Evolutionary conservation across 1,140 invertebrate genomes (phyloP).

Genomic region (Meloidogyne hapla): DNA sequence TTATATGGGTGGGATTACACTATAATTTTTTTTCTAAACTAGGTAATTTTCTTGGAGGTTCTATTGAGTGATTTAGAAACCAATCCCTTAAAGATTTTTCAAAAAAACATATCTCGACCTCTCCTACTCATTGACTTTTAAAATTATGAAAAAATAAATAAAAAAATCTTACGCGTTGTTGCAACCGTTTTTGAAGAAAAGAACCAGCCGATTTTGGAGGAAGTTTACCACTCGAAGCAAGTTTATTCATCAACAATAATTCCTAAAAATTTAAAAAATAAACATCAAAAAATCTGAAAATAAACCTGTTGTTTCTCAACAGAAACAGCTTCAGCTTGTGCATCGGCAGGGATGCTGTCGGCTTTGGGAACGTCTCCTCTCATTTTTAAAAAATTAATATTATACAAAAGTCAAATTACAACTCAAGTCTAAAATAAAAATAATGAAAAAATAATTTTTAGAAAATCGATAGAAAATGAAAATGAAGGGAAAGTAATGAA

Average conservation of each 20-base stretch:
- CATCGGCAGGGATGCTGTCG: neutral
- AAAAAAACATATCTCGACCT: too few relatives aligned
- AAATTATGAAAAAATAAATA: conserved; percentile 26
- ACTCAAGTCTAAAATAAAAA: neutral
- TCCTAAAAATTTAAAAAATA: conserved; percentile 25
- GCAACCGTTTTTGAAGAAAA: conserved; percentile 61
- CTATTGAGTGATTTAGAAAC: too few relatives aligned
- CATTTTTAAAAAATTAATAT: conserved; percentile 10
- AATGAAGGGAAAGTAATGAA: too few relatives aligned
- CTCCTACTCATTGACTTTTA: too few relatives aligned
- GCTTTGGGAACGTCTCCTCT: conserved; percentile 32
- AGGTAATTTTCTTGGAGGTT: too few relatives aligned
- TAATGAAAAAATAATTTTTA: neutral
- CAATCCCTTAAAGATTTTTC: too few relatives aligned
- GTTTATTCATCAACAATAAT: conserved; percentile 61
- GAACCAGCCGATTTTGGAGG: conserved; percentile 58
- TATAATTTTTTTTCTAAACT: too few relatives aligned
- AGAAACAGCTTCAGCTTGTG: conserved; percentile 40
- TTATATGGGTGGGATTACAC: too few relatives aligned
- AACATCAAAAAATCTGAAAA: neutral
- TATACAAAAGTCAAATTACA: conserved; percentile 3
- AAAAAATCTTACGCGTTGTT: conserved; percentile 53
- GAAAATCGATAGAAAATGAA: too few relatives aligned
- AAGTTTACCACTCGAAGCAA: conserved; percentile 55
- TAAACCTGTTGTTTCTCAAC: conserved; percentile 55